Conservation (phyloP, 2,797 vertebrate genomes). For the Falco peregrinus region DNA sequence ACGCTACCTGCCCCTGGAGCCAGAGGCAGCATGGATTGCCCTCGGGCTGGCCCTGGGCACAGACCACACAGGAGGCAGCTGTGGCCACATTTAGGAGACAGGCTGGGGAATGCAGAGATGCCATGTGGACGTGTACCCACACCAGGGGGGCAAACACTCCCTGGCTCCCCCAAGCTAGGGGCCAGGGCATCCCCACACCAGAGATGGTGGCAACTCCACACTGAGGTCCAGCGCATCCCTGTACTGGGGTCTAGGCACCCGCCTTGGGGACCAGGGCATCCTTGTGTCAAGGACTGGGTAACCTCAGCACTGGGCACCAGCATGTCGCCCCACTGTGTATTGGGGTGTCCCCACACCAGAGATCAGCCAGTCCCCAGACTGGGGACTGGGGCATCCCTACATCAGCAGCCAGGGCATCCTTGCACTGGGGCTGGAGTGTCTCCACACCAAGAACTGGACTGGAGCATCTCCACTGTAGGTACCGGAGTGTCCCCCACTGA, state of each 20-base stretch:
- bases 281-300: neutral
- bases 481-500: neutral
- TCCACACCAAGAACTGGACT: neutral
- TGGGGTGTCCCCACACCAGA: neutral
- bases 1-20: neutral
- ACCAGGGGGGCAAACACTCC: rapidly evolving
- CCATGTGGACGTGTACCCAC: neutral
- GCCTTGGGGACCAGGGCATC: neutral
- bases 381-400: neutral
- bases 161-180: neutral
- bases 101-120: neutral
- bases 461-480: neutral
- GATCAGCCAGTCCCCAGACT: neutral
- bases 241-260: neutral
- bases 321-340: neutral
- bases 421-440: too few relatives aligned
- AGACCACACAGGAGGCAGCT: neutral
- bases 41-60: rapidly evolving
- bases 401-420: neutral
- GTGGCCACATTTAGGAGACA: neutral
- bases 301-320: neutral
- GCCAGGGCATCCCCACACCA: neutral
- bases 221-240: neutral
- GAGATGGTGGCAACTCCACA: neutral
- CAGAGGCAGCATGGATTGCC: neutral